These are phyloP conservation scores for Apostichopus parvimensis DNA, from an alignment of 35 echinoderm and acorn worm species.

Conservation along the genomic window DNA sequence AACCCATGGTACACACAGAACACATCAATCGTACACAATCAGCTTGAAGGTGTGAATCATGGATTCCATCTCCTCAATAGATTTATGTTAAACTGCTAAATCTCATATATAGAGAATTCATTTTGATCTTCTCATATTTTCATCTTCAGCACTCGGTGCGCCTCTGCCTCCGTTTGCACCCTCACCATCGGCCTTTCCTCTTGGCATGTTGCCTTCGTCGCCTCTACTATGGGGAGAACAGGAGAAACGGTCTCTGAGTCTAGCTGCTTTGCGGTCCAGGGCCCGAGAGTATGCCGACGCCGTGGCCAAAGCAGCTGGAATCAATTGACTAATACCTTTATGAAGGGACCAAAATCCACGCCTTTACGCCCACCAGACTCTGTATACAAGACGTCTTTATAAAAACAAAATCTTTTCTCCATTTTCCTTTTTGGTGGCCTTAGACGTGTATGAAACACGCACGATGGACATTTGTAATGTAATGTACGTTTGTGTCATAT, in stretches of 20 bases:
- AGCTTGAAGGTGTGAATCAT: too few relatives aligned
- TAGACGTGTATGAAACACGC: too few relatives aligned
- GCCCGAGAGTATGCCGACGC: constrained; percentile 82
- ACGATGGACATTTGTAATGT: too few relatives aligned
- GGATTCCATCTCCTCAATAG: too few relatives aligned
- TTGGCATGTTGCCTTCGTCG: constrained; percentile 42
- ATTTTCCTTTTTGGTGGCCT: too few relatives aligned
- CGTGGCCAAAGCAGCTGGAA: constrained; percentile 72
- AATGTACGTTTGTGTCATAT: too few relatives aligned
- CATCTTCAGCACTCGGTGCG: background rate
- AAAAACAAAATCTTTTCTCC: too few relatives aligned
- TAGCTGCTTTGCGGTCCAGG: constrained; percentile 76
- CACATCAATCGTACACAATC: too few relatives aligned
- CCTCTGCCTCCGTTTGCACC: constrained; percentile 32
- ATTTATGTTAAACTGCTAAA: background rate
- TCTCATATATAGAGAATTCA: background rate
- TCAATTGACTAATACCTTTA: constrained; percentile 15
- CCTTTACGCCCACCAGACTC: background rate
- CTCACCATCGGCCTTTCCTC: constrained; percentile 40
- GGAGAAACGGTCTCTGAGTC: constrained; percentile 76
- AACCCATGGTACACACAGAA: too few relatives aligned
- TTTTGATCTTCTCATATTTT: background rate
- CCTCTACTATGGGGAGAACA: constrained; percentile 60
- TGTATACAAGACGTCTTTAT: background rate
- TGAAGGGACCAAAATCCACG: background rate